A percentile compares a stretch with the other conserved stretches of the same genome.
These are phyloP conservation scores for Xestia c-nigrum DNA, from an alignment of 2,888 invertebrate genomes.

Conservation along the genomic window DNA sequence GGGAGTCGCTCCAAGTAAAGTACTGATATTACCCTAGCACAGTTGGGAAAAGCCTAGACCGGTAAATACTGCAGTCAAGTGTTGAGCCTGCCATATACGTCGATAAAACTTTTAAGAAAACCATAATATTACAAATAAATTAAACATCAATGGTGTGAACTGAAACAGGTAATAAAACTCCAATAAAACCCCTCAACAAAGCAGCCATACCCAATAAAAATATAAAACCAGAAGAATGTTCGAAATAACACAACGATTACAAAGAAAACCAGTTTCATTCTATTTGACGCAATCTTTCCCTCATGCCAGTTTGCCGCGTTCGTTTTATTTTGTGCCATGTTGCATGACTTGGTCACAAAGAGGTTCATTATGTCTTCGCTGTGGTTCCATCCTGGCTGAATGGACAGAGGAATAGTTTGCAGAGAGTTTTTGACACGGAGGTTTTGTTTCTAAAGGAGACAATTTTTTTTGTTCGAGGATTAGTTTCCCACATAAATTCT, in stretches of 20 bases:
- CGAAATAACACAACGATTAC: slow-evolving; percentile 30
- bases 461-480: too few relatives aligned
- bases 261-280: slow-evolving; percentile 34
- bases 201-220: neutral
- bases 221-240: neutral
- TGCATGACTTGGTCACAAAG: slow-evolving; percentile 57
- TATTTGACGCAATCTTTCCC: slow-evolving; percentile 27
- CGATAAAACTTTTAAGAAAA: neutral
- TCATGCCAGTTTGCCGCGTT: slow-evolving; percentile 4
- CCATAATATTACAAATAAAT: neutral
- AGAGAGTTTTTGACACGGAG: slow-evolving; percentile 3
- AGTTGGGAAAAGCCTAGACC: neutral
- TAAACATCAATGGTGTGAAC: neutral
- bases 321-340: slow-evolving; percentile 29
- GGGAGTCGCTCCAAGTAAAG: neutral
- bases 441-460: slow-evolving; percentile 15
- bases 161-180: neutral
- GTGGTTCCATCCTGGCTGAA: slow-evolving; percentile 30
- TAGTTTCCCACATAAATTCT: too few relatives aligned
- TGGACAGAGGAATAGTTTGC: slow-evolving; percentile 4
- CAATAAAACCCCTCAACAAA: slow-evolving; percentile 7
- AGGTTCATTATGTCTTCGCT: slow-evolving; percentile 64
- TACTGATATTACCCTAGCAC: too few relatives aligned
- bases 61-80: too few relatives aligned
- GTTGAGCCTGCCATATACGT: too few relatives aligned